These are phyloP conservation scores for Lamellibrachia luymesi DNA, from an alignment of 1,140 invertebrate genomes.

Conservation along the genomic window DNA sequence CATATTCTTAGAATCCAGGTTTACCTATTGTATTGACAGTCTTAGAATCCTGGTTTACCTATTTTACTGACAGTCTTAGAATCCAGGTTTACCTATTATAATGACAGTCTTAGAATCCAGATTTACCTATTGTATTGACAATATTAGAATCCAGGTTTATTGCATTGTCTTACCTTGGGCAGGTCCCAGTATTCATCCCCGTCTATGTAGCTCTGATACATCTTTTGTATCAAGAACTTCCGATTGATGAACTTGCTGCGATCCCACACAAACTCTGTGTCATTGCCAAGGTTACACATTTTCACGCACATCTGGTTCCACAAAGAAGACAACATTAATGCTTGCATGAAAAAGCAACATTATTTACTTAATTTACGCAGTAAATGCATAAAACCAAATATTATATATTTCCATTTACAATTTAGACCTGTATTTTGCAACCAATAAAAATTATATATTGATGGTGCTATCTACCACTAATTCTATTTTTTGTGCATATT, in stretches of 20 bases:
- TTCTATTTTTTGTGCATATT: background rate
- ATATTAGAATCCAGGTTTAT: background rate
- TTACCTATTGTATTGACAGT: no score
- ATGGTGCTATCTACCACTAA: background rate
- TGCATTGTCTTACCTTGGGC: constrained; percentile 36
- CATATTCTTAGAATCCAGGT: no score
- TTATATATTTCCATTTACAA: background rate
- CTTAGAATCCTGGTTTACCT: no score
- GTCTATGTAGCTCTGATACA: constrained; percentile 66
- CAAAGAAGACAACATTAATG: background rate
- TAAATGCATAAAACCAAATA: background rate
- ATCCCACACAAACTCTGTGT: constrained; percentile 64
- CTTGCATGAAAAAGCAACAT: background rate
- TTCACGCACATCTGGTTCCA: constrained; percentile 59
- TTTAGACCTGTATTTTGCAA: background rate
- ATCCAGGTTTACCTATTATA: no score
- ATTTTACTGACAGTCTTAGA: no score
- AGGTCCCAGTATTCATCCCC: constrained; percentile 58
- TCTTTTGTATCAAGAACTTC: constrained; percentile 67
- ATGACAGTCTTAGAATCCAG: no score
- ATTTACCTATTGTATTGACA: no score
- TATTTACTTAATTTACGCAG: no score
- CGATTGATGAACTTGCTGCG: constrained; percentile 65
- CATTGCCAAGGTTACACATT: constrained; percentile 61
- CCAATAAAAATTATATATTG: background rate